Conservation (phyloP, 2,113 vertebrate genomes). For the Pomatorhinus ruficollis region DNA sequence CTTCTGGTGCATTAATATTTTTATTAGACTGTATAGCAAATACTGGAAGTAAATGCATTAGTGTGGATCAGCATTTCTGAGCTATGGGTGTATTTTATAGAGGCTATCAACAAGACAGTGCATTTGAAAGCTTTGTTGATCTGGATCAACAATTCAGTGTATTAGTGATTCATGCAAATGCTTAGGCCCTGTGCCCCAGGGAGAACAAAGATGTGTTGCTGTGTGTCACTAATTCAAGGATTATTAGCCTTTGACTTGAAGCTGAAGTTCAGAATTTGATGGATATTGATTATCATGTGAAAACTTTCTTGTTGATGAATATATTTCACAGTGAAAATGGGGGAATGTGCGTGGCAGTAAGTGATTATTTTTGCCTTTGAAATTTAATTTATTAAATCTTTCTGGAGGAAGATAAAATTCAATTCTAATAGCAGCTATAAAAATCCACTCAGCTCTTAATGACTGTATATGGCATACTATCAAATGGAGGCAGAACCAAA, state of each 20-base stretch:
- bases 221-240: not conserved
- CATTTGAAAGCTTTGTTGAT: slow-evolving; percentile 46
- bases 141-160: slow-evolving; percentile 39
- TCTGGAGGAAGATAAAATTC: not conserved
- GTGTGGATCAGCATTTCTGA: slow-evolving; percentile 42
- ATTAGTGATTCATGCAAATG: slow-evolving; percentile 37
- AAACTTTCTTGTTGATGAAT: not conserved
- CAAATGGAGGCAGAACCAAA: not conserved
- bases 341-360: not conserved
- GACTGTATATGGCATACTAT: not conserved
- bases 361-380: slow-evolving; percentile 25
- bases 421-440: slow-evolving; percentile 35
- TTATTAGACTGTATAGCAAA: slow-evolving; percentile 31
- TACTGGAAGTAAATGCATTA: slow-evolving; percentile 29
- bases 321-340: not conserved
- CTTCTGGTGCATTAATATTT: slow-evolving; percentile 50
- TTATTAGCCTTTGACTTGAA: slow-evolving; percentile 14
- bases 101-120: slow-evolving; percentile 29
- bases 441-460: slow-evolving; percentile 26
- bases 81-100: slow-evolving; percentile 29
- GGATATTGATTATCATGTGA: not conserved
- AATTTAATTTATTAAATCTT: slow-evolving; percentile 23
- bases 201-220: not conserved
- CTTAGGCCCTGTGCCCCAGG: not conserved
- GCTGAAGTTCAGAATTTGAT: not conserved